Base-by-base conservation (phyloP, 2,797 vertebrate genomes). In the Melanotaenia boesemani region DNA sequence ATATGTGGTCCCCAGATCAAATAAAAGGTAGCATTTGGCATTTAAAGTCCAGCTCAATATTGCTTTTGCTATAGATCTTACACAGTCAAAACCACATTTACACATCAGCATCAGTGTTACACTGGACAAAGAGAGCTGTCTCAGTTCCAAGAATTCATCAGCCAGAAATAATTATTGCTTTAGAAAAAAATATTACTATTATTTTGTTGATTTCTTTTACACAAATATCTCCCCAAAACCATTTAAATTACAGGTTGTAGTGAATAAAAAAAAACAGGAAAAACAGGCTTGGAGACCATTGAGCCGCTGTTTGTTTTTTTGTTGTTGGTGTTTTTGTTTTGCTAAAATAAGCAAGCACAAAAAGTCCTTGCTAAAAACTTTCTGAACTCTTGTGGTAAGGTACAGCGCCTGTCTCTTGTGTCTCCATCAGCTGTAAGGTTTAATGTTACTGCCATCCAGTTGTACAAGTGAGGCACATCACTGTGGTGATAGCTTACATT, bases 311-410 rank as follows among this genome's bases (percentile, higher is more conserved):
- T 34, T 34, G 32, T 1, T 34, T 34, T 34, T 7, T 34, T 39
- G 9, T 39, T 3, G 9, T 39, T 39, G 11, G 48, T n/a, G n/a
- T 20, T n/a, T 56, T 13, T 48, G 46, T 69, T n/a, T 69, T 28
- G 56, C 22, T 34, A 30, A 30, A 30, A 30, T 30, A 30, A 30
- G 28, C 28, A 30, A 30, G 28, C 32, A 34, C 32, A 34, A 34
- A 8, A 34, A 34, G 32, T 34, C 32, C 1, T 34, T 57, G 52
- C 28, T 62, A 4, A 13, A 71, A n/a, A 52, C 44, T 74, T 18
- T 61, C 73, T 79, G 58, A 69, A 57, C 50, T 8, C 32, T 34
- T 61, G 67, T 66, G 52, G 63, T 5, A 70, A 61, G 15, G 41
- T 56, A 30, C 59, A 59, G 41, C 56, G 71, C n/a, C 34, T 58